Conservation (phyloP, 2,113 vertebrate species). For the Crocuta crocuta region DNA sequence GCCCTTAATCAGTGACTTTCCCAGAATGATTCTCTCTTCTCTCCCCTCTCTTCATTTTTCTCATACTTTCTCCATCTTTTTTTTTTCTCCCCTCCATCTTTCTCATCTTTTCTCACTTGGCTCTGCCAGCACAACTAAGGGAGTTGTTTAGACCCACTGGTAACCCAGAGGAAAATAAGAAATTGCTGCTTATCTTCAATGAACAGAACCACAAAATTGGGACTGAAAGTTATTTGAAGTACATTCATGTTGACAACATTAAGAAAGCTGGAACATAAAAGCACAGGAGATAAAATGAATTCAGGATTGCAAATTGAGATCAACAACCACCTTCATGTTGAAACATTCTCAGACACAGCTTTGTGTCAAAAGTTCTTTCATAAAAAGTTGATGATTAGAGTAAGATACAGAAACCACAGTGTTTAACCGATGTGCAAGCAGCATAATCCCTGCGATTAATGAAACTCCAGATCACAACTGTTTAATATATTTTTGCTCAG, state of each 20-base stretch:
- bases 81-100: background rate
- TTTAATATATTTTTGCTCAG: constrained; percentile 52
- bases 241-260: background rate
- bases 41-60: background rate
- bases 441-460: constrained; percentile 52
- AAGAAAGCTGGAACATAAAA: constrained; percentile 21
- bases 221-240: background rate
- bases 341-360: constrained; percentile 31
- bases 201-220: constrained; percentile 56
- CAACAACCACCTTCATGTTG: background rate
- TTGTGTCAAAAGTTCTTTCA: constrained; percentile 26
- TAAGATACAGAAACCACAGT: constrained; percentile 38
- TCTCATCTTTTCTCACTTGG: background rate
- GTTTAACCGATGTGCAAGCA: constrained; percentile 16
- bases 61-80: background rate
- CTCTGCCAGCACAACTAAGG: background rate
- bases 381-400: background rate
- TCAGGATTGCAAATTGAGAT: constrained; percentile 45
- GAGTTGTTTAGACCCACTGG: background rate
- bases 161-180: background rate
- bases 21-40: background rate
- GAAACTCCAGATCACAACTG: constrained; percentile 24
- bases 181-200: constrained; percentile 58
- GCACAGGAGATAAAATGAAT: constrained; percentile 21
- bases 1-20: background rate